Conservation (phyloP, 2,113 vertebrate genomes). For the Empidonax alnorum region DNA sequence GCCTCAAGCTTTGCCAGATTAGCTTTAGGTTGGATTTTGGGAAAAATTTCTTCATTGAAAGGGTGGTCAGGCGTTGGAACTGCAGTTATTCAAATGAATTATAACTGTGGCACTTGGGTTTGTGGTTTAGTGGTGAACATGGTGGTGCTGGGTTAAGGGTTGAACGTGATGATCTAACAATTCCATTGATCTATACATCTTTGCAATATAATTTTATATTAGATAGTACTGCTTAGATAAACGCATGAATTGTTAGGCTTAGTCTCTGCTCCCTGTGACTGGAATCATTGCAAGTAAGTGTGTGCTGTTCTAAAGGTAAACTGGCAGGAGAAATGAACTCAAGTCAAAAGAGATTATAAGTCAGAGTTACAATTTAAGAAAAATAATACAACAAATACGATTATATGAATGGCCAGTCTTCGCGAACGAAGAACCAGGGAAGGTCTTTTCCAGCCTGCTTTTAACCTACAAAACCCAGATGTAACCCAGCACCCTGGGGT, state of each 20-base stretch:
- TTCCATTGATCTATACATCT: background rate
- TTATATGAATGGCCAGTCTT: no score
- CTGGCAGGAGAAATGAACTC: no score
- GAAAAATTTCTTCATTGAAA: background rate
- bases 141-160: background rate
- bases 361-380: no score
- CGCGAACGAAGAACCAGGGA: no score
- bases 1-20: background rate
- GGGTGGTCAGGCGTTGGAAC: background rate
- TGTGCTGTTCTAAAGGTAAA: no score
- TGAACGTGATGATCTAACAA: background rate
- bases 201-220: background rate
- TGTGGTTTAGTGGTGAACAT: background rate
- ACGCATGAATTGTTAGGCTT: background rate
- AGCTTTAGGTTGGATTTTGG: background rate
- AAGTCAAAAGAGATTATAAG: no score
- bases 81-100: background rate
- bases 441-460: no score
- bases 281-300: background rate
- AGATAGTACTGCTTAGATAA: background rate
- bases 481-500: no score
- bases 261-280: background rate
- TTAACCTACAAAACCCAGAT: no score
- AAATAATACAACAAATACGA: no score
- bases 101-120: background rate